Conservation (phyloP, 1,140 invertebrate species). For the Drosophila nasuta region DNA sequence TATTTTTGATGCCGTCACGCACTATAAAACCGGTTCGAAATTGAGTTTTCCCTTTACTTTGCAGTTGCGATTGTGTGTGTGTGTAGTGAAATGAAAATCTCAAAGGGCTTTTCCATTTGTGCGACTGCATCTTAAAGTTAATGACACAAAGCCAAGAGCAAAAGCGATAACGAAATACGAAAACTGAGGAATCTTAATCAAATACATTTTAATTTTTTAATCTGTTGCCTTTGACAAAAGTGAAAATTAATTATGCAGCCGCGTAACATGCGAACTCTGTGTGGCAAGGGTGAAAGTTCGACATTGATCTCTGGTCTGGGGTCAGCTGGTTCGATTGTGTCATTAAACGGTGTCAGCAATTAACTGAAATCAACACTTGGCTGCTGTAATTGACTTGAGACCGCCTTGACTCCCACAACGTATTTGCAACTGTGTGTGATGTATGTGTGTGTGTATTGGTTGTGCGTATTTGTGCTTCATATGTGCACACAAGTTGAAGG, state of each 20-base stretch:
- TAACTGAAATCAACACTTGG: slow-evolving; percentile 73
- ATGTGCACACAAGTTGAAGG: slow-evolving; percentile 17
- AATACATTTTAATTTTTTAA: slow-evolving; percentile 61
- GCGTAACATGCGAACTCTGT: neutral
- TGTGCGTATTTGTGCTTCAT: slow-evolving; percentile 1
- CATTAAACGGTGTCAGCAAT: slow-evolving; percentile 68
- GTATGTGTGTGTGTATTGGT: neutral
- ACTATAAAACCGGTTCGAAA: slow-evolving; percentile 64
- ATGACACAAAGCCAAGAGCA: slow-evolving; percentile 64
- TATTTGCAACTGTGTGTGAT: neutral
- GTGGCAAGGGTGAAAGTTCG: neutral
- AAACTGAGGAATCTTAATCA: slow-evolving; percentile 53
- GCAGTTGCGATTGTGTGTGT: slow-evolving; percentile 6
- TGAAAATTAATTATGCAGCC: slow-evolving; percentile 68
- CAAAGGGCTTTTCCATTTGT: slow-evolving; percentile 23
- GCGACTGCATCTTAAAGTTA: slow-evolving; percentile 57
- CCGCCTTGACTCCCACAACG: neutral
- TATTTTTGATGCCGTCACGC: slow-evolving; percentile 77
- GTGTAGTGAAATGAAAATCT: slow-evolving; percentile 24
- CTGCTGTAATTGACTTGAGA: slow-evolving; percentile 50
- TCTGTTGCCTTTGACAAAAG: slow-evolving; percentile 30
- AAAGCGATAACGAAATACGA: neutral
- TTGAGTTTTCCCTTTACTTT: slow-evolving; percentile 3
- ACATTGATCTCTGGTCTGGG: slow-evolving; percentile 6
- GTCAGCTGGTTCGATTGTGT: slow-evolving; percentile 49